A percentile compares a stretch with the other conserved stretches of the same genome.
Evolutionary conservation across 2,797 vertebrate species (phyloP).

Genomic region (Iguana delicatissima): DNA sequence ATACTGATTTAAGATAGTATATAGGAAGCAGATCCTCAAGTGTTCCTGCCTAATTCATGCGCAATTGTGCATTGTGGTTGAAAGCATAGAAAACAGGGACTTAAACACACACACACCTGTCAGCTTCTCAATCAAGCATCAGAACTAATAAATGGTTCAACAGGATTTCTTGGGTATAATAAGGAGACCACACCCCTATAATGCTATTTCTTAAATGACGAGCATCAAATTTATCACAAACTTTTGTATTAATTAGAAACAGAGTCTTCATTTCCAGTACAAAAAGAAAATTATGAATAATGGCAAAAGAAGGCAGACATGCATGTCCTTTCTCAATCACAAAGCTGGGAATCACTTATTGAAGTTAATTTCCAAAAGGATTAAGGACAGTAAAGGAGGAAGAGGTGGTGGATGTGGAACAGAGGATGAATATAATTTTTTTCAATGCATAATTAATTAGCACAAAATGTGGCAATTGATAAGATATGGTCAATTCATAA

Average conservation of each 20-base stretch:
- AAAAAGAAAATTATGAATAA: neutral
- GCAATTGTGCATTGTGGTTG: neutral
- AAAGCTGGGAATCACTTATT: neutral
- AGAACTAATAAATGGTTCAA: neutral
- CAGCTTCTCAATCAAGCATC: neutral
- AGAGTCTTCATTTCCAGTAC: neutral
- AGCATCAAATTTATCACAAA: neutral
- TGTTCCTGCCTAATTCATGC: too few relatives aligned
- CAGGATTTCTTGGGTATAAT: neutral
- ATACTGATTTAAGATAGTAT: too few relatives aligned
- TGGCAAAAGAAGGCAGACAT: neutral
- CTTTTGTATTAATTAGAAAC: neutral
- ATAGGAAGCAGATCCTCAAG: too few relatives aligned
- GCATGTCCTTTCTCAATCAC: neutral
- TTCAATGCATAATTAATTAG: neutral
- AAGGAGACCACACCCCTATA: neutral
- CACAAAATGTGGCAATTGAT: neutral
- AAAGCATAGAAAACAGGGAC: neutral
- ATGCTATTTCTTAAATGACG: neutral
- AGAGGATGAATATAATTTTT: neutral
- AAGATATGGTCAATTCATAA: neutral
- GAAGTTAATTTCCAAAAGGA: conserved; percentile 1
- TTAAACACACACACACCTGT: neutral
- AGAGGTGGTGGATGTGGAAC: too few relatives aligned
- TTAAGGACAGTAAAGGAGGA: neutral